Base-by-base conservation (phyloP, 2,113 vertebrate species). In the Chrysochloris asiatica region DNA sequence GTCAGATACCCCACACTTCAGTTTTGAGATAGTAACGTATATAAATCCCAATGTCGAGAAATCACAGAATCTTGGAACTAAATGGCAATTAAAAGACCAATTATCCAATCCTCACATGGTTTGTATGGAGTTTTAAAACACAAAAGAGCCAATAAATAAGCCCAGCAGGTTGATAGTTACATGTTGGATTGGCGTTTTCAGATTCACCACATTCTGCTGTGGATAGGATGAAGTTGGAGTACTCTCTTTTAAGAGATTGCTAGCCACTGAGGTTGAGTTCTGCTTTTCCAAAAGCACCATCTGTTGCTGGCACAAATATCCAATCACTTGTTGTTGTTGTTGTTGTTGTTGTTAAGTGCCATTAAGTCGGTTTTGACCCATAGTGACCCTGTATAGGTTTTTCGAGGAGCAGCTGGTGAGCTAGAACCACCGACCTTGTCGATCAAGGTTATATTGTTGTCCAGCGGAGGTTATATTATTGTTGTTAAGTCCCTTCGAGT, bases 51-150 rank as follows among this genome's bases (percentile, higher is more conserved):
- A 3, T 38, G 11, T 54, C 24, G 52, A 41, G n/a, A 81, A 61
- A 45, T 47, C 6, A 16, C 26, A 73, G 52, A 47, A 54, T 56
- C 22, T 67, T 54, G 26, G 43, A 33, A 8, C 36, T 77, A 38
- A 82, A 56, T 9, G 9, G 14, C 77, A 75, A 86, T 75, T 78
- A 78, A 59, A 71, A 52, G 50, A 45, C 45, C 26, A 33, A 9
- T 38, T 81, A 16, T 59, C 41, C 43, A 45, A 0, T 67, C n/a
- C 59, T 91, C 80, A 89, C 41, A 67, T 69, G 86, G 84, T 93
- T 85, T 67, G 71, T 36, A 36, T 9, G 24, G 50, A 30, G 17
- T 28, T 5, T 38, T 48, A 61, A 75, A 59, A 43, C 56, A n/a
- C 16, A 59, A 61, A 28, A 59, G 6, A 8, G 63, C 61, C 11